phyloP scores from a whole-genome alignment of 2,113 vertebrate genomes.

The Thryonomys swinderianus region DNA sequence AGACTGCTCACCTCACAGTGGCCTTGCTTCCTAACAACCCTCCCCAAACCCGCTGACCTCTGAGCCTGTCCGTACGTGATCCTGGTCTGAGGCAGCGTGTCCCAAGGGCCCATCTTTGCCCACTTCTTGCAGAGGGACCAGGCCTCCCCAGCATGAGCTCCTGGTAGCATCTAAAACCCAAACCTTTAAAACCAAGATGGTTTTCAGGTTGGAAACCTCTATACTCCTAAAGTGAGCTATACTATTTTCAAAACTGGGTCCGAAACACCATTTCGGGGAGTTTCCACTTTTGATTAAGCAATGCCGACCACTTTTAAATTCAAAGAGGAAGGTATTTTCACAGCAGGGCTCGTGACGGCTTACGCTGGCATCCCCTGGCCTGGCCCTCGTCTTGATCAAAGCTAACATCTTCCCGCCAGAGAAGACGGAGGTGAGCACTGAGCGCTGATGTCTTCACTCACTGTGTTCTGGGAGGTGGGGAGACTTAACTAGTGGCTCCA shows the following conservation, averaged over 20 bases:
- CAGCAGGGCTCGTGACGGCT: not conserved
- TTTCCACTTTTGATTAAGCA: not conserved
- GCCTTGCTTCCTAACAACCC: not conserved
- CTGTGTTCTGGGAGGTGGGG: not conserved
- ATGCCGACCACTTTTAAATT: not conserved
- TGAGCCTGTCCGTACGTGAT: not conserved
- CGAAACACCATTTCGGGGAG: not conserved
- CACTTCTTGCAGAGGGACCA: not conserved
- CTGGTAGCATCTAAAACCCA: not conserved
- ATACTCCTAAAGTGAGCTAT: not conserved
- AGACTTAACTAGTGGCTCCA: not conserved
- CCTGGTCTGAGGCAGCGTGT: not conserved
- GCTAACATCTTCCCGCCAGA: no score
- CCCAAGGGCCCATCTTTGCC: not conserved
- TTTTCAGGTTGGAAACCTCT: not conserved
- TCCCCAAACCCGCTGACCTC: not conserved
- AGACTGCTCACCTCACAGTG: not conserved
- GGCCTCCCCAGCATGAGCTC: not conserved
- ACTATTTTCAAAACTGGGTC: not conserved
- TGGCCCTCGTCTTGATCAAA: not conserved
- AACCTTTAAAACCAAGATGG: not conserved
- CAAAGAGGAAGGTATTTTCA: not conserved
- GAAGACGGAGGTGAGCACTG: not conserved
- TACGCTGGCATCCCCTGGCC: not conserved
- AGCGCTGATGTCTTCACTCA: no score